A percentile compares a stretch with the other conserved stretches of the same genome.
phyloP scores from a whole-genome alignment of 1,140 invertebrate genomes.

The Metopolophium dirhodum region DNA sequence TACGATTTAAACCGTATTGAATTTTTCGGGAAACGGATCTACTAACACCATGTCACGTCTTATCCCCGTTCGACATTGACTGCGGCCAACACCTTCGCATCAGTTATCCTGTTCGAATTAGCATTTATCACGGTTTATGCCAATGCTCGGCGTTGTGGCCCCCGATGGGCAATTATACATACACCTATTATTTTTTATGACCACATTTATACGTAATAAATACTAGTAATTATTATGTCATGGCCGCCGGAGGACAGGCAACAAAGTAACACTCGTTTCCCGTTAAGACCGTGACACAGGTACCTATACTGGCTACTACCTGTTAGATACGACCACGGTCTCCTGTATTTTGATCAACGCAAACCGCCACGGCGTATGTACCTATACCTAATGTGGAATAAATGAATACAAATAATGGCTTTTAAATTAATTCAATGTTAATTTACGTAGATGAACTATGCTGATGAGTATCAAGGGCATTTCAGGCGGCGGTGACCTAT shows the following conservation, averaged over 20 bases:
- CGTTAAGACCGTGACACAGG: background rate
- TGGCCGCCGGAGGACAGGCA: background rate
- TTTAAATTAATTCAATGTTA: conserved; percentile 33
- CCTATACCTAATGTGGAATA: background rate
- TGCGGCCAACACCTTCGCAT: background rate
- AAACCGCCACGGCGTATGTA: background rate
- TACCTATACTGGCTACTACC: too few relatives aligned
- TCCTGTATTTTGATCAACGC: background rate
- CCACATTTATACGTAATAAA: background rate
- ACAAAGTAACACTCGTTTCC: background rate
- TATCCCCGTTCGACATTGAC: too few relatives aligned
- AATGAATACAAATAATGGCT: background rate
- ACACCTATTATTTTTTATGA: too few relatives aligned
- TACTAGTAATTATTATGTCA: background rate
- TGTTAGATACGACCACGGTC: background rate
- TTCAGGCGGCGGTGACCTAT: background rate
- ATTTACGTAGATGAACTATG: background rate
- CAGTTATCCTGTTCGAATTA: background rate
- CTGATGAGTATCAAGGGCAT: conserved; percentile 26
- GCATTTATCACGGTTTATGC: background rate
- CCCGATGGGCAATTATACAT: background rate
- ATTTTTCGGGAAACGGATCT: background rate
- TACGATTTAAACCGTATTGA: background rate
- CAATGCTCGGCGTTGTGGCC: background rate
- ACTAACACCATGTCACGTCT: too few relatives aligned